Evolutionary conservation across 2,888 invertebrate genomes (phyloP), one percentile per base, ranked within the genome.

Genomic region (Drosophila quinaria): DNA sequence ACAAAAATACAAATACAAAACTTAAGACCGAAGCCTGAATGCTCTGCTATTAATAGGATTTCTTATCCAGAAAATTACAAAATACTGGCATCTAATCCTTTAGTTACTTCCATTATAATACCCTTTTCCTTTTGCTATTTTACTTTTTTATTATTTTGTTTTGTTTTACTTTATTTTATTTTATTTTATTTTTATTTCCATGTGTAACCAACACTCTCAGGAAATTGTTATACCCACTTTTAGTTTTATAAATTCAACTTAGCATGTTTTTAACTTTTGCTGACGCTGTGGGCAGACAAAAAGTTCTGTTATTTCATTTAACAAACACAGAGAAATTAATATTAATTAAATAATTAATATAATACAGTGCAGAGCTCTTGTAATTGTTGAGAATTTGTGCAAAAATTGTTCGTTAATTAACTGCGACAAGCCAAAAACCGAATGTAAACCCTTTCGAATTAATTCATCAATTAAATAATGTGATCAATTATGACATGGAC

Each of bases 401-500:
- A 50, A 75, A 68, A 71, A 71, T 63, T 44, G 37, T 70, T 80
- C 69, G 59, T 73, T 86, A 90, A 90, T 86, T 90, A 88, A 83
- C 69, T 72, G 64, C 65, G 75, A 74, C 83, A 65, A 33, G 46
- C 42, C 44, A 63, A 52, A 56, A 59, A 39, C 47, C 63, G 67
- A 77, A 78, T 83, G 74, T 62, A 80, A 81, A 78, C 79, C 74
- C 77, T 80, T 90, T 79, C 74, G 83, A 90, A 80, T 81, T 70
- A 83, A 90, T 90, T 74, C 71, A 78, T 71, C 83, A 81, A 78
- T 77, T 78, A 77, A 78, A 64, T 71, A 74, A 78, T 82, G 80
- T 73, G 65, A 74, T 76, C 76, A 74, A 72, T 70, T 74, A 74
- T 76, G 64, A 76, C 71, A 74, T 52, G 49, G 10, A 19, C 19